Evolutionary conservation across 2,888 invertebrate genomes (phyloP), one percentile per base, ranked within the genome.

Genomic region (Pandemis heparana): DNA sequence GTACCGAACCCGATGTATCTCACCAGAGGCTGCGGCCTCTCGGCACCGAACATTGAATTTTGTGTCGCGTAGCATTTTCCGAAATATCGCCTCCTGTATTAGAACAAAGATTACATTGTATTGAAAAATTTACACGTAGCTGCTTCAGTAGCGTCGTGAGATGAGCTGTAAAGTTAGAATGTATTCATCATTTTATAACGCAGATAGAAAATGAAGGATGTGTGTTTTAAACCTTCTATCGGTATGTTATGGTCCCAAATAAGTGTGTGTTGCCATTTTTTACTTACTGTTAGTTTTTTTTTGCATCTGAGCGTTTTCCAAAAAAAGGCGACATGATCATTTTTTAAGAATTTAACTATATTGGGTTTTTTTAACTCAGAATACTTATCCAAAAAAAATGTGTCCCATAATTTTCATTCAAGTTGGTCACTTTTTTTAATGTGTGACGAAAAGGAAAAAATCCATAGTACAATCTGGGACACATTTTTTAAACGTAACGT

Each of bases 11-110:
- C 75, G 43, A 69, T 69, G 78, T 82, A 84, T 86, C 83, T 79
- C 77, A 79, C 83, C 80, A 77, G 78, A 83, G 85, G 82, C 83
- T 76, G 81, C 79, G 83, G 83, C 84, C 84, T 84, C 82, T 85
- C 80, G 76, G 74, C 81, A 76, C 71, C 75, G 86, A 85, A 89
- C 90, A 89, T 89, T 88, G 88, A 89, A 89, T 89, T 86, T 86
- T 83, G 82, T 88, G 82, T 84, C 80, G 80, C 81, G 79, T 86
- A 81, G 86, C 84, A 87, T 89, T 89, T 86, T 66, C 23, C 64
- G 38, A 60, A 69, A 65, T 74, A 74, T 60, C 68, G 64, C 60
- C 60, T 68, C n/a, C 51, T 23, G 64, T 65, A 64, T 73, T 69
- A 73, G 69, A 69, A 74, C 64, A 74, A 65, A 69, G 64, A 74